Conservation (phyloP, 2,797 vertebrate species). For the Orientallactaga sibirica region DNA sequence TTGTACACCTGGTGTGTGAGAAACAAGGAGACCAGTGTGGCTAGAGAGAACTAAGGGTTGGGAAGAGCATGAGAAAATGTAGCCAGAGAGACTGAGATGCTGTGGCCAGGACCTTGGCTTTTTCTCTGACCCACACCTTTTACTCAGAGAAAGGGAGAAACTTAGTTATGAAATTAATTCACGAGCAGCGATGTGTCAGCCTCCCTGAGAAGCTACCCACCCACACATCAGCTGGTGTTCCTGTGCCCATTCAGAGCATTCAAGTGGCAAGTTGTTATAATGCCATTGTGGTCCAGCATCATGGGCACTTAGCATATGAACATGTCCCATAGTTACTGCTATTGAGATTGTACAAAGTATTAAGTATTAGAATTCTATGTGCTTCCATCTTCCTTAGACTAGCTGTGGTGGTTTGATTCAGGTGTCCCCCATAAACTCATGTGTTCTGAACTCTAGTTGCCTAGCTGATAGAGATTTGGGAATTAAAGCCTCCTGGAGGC, state of each 20-base stretch:
- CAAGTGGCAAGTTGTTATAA: neutral
- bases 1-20: neutral
- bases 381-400: slow-evolving; percentile 5
- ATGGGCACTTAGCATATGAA: neutral
- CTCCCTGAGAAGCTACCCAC: neutral
- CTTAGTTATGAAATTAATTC: slow-evolving; percentile 26
- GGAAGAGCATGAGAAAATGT: neutral
- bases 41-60: neutral
- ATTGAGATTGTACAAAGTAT: neutral
- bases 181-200: neutral
- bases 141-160: neutral
- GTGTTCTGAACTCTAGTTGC: no score
- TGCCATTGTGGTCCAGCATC: neutral
- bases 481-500: no score
- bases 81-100: neutral
- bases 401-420: no score
- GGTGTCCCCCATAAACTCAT: no score
- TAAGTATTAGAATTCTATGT: slow-evolving; percentile 36
- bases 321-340: neutral
- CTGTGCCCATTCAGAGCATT: neutral
- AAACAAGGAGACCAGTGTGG: neutral
- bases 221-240: neutral
- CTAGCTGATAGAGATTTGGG: no score
- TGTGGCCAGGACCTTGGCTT: neutral
- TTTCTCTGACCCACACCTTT: slow-evolving; percentile 1